phyloP scores from a whole-genome alignment of 2,888 invertebrate species.

The Cremastobaeus sp. region DNA sequence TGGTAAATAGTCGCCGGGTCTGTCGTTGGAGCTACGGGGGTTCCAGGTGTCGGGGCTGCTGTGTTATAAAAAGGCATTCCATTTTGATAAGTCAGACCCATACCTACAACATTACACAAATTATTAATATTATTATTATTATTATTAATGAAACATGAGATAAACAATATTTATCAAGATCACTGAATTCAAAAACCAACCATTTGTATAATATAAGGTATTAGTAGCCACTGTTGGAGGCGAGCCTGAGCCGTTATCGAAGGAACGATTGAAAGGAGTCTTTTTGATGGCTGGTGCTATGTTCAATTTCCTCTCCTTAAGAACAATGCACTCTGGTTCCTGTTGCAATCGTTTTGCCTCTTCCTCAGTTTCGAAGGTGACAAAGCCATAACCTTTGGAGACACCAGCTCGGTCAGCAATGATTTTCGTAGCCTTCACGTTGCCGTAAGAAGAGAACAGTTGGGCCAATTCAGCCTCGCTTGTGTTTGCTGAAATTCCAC shows the following conservation, averaged over 20 bases:
- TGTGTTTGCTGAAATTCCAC: slow-evolving; percentile 95
- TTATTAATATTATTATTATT: background rate
- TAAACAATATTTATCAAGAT: background rate
- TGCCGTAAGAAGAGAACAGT: slow-evolving; percentile 93
- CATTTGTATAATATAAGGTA: slow-evolving; percentile 79
- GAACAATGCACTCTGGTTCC: slow-evolving; percentile 86
- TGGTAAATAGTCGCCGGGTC: slow-evolving; percentile 76
- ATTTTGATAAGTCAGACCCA: slow-evolving; percentile 77
- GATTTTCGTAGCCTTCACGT: slow-evolving; percentile 94
- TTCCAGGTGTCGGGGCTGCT: slow-evolving; percentile 73
- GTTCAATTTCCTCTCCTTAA: slow-evolving; percentile 89
- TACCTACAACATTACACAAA: slow-evolving; percentile 66
- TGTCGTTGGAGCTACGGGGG: slow-evolving; percentile 73
- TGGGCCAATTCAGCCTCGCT: slow-evolving; percentile 94
- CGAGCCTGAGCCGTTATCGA: slow-evolving; percentile 80
- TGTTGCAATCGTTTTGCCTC: slow-evolving; percentile 87
- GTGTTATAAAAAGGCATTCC: slow-evolving; percentile 78
- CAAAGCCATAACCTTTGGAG: slow-evolving; percentile 94
- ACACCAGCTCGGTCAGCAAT: slow-evolving; percentile 96
- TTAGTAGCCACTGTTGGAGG: slow-evolving; percentile 80
- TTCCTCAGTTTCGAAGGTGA: slow-evolving; percentile 92
- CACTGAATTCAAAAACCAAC: slow-evolving; percentile 66
- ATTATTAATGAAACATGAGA: slow-evolving; percentile 2
- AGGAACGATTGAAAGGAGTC: slow-evolving; percentile 82
- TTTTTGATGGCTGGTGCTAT: slow-evolving; percentile 93